Percentiles rank a stretch among this genome's conserved stretches.
Conservation (phyloP, 2,113 vertebrate genomes). For the Atlantisia rogersi region DNA sequence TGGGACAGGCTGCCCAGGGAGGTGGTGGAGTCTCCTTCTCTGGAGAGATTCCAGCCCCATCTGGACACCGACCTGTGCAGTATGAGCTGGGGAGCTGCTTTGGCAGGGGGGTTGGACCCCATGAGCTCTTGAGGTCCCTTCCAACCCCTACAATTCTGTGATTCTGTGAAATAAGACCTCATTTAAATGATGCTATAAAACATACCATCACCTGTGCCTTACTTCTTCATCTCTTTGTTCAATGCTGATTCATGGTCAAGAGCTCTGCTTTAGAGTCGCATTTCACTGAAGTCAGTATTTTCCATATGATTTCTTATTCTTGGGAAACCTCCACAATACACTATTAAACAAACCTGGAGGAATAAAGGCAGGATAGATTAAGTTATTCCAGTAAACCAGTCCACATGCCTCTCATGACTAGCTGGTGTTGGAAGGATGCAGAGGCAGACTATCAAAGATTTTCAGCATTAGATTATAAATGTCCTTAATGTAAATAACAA, state of each 20-base stretch:
- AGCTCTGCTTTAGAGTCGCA: background rate
- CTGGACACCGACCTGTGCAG: too few species aligned
- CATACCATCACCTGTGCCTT: background rate
- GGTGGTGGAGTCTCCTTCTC: too few species aligned
- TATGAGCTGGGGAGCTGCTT: too few species aligned
- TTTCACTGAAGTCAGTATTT: background rate
- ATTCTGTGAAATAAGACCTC: background rate
- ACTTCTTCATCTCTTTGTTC: background rate
- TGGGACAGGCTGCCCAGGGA: too few species aligned
- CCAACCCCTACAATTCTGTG: too few species aligned
- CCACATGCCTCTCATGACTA: fast-evolving
- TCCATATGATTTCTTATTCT: background rate
- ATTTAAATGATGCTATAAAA: background rate
- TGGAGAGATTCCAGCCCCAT: too few species aligned
- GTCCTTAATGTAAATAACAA: background rate
- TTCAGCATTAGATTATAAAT: background rate
- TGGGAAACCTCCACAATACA: background rate
- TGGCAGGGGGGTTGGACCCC: too few species aligned
- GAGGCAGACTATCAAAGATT: background rate
- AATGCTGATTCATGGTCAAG: too few species aligned
- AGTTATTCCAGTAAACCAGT: background rate
- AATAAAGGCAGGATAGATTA: background rate
- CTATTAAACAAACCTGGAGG: background rate
- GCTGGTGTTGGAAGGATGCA: background rate
- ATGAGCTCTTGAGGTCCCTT: too few species aligned